Percentiles rank a stretch among this genome's conserved stretches.
Evolutionary conservation across 2,888 invertebrate genomes (phyloP).

Genomic region (Polietes domitor): DNA sequence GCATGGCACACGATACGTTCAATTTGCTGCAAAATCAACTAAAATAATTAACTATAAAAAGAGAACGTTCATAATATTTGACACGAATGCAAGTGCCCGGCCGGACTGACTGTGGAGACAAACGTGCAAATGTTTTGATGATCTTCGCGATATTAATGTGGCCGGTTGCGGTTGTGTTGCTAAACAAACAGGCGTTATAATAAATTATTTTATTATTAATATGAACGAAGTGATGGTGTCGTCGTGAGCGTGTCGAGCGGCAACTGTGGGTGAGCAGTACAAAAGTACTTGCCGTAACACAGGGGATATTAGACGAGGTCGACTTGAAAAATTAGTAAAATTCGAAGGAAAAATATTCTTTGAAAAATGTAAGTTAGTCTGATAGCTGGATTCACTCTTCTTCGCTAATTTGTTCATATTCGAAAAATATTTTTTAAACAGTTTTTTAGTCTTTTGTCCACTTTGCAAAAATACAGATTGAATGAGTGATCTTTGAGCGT

Average conservation of each 20-base stretch:
- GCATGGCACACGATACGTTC: not conserved
- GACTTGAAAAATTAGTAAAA: too few species aligned
- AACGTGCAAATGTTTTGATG: conserved; percentile 34
- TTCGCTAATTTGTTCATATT: too few species aligned
- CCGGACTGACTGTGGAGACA: not conserved
- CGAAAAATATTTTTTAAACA: too few species aligned
- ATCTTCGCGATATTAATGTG: not conserved
- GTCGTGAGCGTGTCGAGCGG: not conserved
- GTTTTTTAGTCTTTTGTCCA: too few species aligned
- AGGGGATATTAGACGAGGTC: too few species aligned
- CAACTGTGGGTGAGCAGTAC: not conserved
- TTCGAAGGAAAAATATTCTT: not conserved
- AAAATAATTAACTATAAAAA: not conserved
- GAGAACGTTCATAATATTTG: not conserved
- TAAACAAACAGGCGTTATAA: conserved; percentile 16
- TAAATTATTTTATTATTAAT: conserved; percentile 33
- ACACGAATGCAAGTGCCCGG: not conserved
- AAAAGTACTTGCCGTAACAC: not conserved
- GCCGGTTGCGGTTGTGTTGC: not conserved
- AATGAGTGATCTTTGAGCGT: too few species aligned
- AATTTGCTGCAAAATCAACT: not conserved
- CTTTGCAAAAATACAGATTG: too few species aligned
- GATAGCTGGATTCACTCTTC: too few species aligned
- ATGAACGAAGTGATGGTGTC: conserved; percentile 5
- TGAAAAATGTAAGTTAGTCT: too few species aligned